Percentiles rank a stretch among this genome's conserved stretches.
These are phyloP conservation scores for Pagetopsis macropterus DNA, from an alignment of 2,797 vertebrate genomes.

Conservation along the genomic window DNA sequence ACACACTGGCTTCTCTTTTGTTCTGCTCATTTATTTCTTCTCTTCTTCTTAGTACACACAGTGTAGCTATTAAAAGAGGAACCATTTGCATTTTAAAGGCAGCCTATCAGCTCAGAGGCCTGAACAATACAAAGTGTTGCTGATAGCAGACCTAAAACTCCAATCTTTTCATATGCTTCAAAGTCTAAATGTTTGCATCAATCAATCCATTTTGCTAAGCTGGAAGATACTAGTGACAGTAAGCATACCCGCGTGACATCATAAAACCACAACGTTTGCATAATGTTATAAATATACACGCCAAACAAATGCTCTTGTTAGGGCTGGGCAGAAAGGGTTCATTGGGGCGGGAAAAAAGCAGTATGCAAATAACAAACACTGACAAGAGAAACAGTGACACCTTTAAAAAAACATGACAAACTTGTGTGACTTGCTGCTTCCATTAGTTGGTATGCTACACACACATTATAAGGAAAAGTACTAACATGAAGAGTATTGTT, in stretches of 20 bases:
- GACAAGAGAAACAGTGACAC: background rate
- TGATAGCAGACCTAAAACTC: constrained; percentile 3
- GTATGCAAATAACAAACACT: background rate
- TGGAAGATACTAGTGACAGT: no score
- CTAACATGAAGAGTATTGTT: background rate
- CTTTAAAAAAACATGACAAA: background rate
- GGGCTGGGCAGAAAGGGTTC: background rate
- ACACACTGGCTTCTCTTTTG: background rate
- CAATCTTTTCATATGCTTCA: background rate
- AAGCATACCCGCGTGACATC: background rate
- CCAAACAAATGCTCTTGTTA: background rate
- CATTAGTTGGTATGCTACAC: no score
- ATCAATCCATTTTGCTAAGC: background rate
- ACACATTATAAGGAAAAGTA: no score
- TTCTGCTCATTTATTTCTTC: background rate
- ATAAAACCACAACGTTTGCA: constrained; percentile 3
- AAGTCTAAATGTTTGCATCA: background rate
- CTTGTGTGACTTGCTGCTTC: no score
- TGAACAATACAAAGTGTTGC: background rate
- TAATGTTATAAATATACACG: background rate
- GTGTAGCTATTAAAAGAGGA: constrained; percentile 14
- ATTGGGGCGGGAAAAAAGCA: background rate
- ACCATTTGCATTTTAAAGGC: constrained; percentile 26
- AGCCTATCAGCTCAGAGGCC: constrained; percentile 4
- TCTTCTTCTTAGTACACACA: background rate